Percentiles rank a stretch among this genome's conserved stretches.
Evolutionary conservation across 2,797 vertebrate genomes (phyloP).

Genomic region (Danio kyathit): DNA sequence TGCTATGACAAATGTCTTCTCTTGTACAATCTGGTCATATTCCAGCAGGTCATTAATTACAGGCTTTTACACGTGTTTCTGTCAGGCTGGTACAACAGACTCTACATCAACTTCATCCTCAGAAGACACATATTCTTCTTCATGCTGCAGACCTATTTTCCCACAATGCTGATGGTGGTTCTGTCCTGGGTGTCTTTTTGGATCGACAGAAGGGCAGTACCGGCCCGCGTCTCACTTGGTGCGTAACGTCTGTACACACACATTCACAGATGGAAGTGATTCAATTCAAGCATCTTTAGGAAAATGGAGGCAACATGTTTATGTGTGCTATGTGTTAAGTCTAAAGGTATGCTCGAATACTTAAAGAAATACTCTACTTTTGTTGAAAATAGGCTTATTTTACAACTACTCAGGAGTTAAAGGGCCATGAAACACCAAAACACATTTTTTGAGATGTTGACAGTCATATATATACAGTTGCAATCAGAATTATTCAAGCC

Average conservation of each 20-base stretch:
- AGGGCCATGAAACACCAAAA: no score
- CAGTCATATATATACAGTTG: no score
- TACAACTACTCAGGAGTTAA: no score
- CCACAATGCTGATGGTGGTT: slow-evolving; percentile 93
- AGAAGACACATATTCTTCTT: slow-evolving; percentile 95
- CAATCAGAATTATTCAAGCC: no score
- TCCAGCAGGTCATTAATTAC: slow-evolving; percentile 2
- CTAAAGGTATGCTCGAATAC: no score
- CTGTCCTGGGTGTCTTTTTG: slow-evolving; percentile 95
- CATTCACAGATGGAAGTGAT: background rate
- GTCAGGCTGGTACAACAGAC: slow-evolving; percentile 92
- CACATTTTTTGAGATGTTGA: no score
- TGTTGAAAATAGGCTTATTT: no score
- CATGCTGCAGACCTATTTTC: slow-evolving; percentile 93
- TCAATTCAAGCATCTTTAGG: no score
- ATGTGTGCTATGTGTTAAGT: no score
- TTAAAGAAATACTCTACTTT: no score
- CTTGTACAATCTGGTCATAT: background rate
- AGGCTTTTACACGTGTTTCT: background rate
- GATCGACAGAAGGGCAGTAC: slow-evolving; percentile 91
- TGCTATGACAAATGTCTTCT: background rate
- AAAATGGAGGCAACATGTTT: no score
- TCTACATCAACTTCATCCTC: slow-evolving; percentile 93
- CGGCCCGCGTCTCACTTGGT: slow-evolving; percentile 93
- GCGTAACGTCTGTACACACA: slow-evolving; percentile 46